phyloP scores from a whole-genome alignment of 2,797 vertebrate genomes.

The Molothrus ater region DNA sequence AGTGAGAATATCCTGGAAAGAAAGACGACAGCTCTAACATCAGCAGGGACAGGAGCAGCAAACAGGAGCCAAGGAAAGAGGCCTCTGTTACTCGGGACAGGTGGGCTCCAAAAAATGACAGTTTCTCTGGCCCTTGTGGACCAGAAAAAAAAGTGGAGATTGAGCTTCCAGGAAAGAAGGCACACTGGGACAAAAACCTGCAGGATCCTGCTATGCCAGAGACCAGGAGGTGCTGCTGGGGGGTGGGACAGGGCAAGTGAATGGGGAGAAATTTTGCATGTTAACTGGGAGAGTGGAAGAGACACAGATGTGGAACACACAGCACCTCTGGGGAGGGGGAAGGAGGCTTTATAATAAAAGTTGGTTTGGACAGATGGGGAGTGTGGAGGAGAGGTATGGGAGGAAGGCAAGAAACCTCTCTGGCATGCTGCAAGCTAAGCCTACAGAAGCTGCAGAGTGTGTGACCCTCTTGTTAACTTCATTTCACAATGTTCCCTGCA shows the following conservation, averaged over 20 bases:
- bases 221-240: background rate
- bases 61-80: background rate
- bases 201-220: background rate
- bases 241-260: background rate
- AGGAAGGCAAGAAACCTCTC: background rate
- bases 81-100: background rate
- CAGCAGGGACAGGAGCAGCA: background rate
- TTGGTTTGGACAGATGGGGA: background rate
- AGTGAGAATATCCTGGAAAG: background rate
- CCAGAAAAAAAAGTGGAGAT: background rate
- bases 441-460: slow-evolving; percentile 57
- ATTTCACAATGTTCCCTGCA: slow-evolving; percentile 59
- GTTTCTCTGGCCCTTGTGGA: background rate
- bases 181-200: background rate
- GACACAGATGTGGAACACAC: background rate
- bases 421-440: background rate
- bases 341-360: background rate
- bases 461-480: slow-evolving; percentile 53
- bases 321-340: background rate
- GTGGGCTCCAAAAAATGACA: background rate
- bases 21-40: background rate
- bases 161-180: background rate
- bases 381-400: background rate
- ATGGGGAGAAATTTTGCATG: background rate
- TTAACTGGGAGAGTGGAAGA: background rate